phyloP scores from a whole-genome alignment of 2,113 vertebrate genomes.

The Marmota flaviventris region DNA sequence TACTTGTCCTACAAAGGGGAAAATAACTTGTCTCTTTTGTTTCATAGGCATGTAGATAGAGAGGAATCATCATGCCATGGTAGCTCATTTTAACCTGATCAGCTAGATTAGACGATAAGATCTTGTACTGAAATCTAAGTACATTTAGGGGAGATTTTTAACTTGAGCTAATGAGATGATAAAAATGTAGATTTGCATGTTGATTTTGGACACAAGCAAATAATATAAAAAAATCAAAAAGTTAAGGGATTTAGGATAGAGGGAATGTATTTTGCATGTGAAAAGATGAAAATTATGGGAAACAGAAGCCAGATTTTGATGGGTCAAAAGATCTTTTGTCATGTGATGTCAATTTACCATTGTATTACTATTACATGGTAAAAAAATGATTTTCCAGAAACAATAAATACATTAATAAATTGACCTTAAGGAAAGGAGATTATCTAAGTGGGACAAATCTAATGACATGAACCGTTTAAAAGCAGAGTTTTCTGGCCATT shows the following conservation, averaged over 20 bases:
- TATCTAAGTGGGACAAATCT: background rate
- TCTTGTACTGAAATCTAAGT: background rate
- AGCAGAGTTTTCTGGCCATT: background rate
- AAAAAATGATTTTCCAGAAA: background rate
- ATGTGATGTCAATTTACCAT: background rate
- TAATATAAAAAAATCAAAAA: background rate
- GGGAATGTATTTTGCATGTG: background rate
- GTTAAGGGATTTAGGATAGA: background rate
- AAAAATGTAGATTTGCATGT: background rate
- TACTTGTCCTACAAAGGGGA: background rate
- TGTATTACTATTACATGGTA: background rate
- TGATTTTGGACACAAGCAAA: background rate
- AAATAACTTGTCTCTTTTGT: background rate
- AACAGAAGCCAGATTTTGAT: background rate
- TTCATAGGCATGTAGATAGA: background rate
- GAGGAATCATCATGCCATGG: background rate
- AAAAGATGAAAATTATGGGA: background rate
- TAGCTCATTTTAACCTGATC: background rate
- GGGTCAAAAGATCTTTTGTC: background rate
- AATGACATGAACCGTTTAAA: background rate
- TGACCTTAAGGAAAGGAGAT: background rate
- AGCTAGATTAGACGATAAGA: background rate
- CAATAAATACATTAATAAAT: background rate
- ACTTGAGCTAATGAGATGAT: background rate
- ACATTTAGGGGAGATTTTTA: background rate